Base-by-base conservation (phyloP, 92 coral and sea anemone genomes). In the Epizoanthus stellaris region DNA sequence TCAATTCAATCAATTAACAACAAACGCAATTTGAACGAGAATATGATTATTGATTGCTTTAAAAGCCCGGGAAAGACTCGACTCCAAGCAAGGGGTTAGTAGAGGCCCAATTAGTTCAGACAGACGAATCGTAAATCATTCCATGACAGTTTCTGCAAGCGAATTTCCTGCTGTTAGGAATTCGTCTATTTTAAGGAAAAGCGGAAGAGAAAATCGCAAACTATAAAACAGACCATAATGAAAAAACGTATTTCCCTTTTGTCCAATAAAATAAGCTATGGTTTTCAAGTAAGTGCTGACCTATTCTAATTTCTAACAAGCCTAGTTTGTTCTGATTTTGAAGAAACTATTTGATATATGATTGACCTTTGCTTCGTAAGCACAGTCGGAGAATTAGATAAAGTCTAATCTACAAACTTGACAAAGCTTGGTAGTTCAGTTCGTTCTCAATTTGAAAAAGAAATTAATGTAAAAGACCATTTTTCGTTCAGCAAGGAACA, bases 91-190 rank as follows among this genome's bases (percentile, higher is more conserved):
- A 49, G 3, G 56, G 56, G 56, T 30, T 1, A 30, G 34, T 77
- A 77, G 70, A 79, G 20, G 9, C 69, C 58, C 58, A 36, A 19
- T 77, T 61, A 62, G 42, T 39, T 12, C 6, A 63, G 72, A 79
- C 43, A 62, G 11, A 45, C 4, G 52, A 43, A 45, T 63, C 67
- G 25, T 63, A 62, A 63, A 40, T 63, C 61, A 79, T 63, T 61
- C 70, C 43, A 21, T 79, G 71, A 62, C 83, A 79, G 72, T 43
- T 79, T 79, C 83, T 62, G 58, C 83, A 63, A 79, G 36, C 53
- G 61, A 62, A 79, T 79, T 79, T 62, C 83, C 83, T 79, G 71
- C 58, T 79, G 83, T 19, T 79, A 5, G 60, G 65, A 49, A 20
- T 62, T 17, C 42, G 34, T 19, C 19, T 40, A 68, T 34, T 40